Conservation (phyloP, 2,888 invertebrate species). For the Melipona beecheii region DNA sequence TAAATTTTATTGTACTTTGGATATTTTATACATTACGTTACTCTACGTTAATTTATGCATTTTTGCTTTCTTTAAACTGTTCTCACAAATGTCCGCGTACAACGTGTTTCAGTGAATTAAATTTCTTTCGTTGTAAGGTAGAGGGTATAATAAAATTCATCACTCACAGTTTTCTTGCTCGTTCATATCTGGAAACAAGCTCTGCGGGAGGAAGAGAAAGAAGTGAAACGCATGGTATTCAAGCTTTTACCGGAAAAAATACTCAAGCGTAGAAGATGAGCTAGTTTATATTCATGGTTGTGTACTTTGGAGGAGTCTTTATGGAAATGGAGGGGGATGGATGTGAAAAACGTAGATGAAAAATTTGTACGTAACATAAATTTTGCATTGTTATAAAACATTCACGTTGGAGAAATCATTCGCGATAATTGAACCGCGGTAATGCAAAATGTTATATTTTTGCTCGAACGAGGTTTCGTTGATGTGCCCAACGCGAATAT, state of each 20-base stretch:
- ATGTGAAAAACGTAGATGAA: neutral
- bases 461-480: no score
- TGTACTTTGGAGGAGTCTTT: neutral
- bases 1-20: neutral
- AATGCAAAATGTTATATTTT: no score
- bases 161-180: neutral
- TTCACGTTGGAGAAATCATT: neutral
- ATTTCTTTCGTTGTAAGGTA: neutral
- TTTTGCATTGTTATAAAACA: neutral
- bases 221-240: neutral
- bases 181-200: neutral
- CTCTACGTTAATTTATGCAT: neutral
- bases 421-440: neutral
- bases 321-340: neutral
- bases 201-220: neutral
- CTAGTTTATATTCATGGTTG: neutral
- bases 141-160: neutral
- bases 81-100: neutral
- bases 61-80: neutral
- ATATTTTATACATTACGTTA: neutral
- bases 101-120: neutral
- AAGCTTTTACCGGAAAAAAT: neutral
- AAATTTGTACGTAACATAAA: neutral
- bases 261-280: neutral
- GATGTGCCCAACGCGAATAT: no score